Evolutionary conservation across 2,113 vertebrate genomes (phyloP).

Genomic region (Anseranas semipalmata): DNA sequence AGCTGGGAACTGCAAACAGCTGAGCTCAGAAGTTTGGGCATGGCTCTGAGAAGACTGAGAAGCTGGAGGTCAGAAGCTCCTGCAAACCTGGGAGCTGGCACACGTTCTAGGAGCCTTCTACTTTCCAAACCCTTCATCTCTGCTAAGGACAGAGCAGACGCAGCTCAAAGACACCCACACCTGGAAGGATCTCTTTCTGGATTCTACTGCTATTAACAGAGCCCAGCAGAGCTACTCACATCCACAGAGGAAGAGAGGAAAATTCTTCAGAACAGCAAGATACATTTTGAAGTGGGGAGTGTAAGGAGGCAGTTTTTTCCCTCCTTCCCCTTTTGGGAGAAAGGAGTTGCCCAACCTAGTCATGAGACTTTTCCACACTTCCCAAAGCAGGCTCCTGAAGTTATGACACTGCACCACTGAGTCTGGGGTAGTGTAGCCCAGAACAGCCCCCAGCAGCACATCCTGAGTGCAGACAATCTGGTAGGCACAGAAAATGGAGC

Average conservation of each 20-base stretch:
- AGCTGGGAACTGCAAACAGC: conserved; percentile 46
- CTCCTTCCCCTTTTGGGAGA: not conserved
- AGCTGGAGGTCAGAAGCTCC: not conserved
- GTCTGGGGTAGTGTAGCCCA: not conserved
- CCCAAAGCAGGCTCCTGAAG: conserved; percentile 31
- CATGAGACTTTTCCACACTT: conserved; percentile 47
- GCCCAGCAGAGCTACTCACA: not conserved
- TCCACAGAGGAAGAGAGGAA: not conserved
- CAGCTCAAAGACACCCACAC: not conserved
- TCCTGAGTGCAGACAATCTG: not conserved
- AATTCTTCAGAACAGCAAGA: not conserved
- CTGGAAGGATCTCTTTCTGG: not conserved
- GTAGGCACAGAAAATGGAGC: conserved; percentile 63
- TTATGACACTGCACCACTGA: not conserved
- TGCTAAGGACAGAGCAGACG: not conserved
- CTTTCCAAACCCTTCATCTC: not conserved
- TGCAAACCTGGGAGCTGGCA: not conserved
- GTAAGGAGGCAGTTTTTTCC: not conserved
- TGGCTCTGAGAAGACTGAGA: conserved; percentile 28
- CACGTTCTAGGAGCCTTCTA: not conserved
- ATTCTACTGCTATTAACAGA: not conserved
- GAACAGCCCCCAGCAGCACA: not conserved
- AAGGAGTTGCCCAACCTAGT: conserved; percentile 56
- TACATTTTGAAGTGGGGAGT: fast-evolving
- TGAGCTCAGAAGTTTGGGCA: conserved; percentile 1